Conservation (phyloP, 2,113 vertebrate genomes). For the Eurystomus gularis region DNA sequence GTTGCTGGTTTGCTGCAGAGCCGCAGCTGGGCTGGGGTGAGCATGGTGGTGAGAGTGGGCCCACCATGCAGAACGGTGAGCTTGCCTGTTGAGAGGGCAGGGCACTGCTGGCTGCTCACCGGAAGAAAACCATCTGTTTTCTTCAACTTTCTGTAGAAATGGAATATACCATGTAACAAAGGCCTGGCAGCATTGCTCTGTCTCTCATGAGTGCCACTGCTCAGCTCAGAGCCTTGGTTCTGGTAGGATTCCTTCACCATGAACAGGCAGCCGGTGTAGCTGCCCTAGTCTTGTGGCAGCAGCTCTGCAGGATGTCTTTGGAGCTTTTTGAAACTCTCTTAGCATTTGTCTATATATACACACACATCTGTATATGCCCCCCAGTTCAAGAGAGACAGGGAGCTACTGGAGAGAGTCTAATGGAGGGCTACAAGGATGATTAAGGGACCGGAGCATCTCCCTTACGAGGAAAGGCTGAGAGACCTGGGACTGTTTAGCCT, state of each 20-base stretch:
- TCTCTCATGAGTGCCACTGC: fast-evolving
- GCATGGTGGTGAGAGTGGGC: fast-evolving
- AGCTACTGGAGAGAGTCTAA: too few relatives aligned
- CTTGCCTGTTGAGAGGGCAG: background rate
- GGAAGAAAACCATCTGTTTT: background rate
- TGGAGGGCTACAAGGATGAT: too few relatives aligned
- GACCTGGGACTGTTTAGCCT: too few relatives aligned
- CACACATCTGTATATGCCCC: too few relatives aligned
- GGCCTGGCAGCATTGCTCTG: background rate
- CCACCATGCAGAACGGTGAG: too few relatives aligned
- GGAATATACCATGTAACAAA: fast-evolving
- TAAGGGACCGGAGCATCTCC: too few relatives aligned
- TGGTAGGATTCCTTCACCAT: background rate
- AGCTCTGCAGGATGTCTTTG: background rate
- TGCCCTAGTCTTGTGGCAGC: background rate
- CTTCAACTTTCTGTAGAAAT: background rate
- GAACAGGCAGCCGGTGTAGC: background rate
- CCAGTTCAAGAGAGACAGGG: too few relatives aligned
- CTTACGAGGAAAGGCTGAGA: too few relatives aligned
- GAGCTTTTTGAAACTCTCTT: background rate
- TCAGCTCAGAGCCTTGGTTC: fast-evolving
- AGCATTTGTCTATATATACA: background rate
- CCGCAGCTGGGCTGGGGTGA: too few relatives aligned
- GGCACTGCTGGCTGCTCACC: fast-evolving
- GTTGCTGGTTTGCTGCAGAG: background rate